Evolutionary conservation across 2,797 vertebrate species (phyloP).

Genomic region (Astyanax mexicanus): DNA sequence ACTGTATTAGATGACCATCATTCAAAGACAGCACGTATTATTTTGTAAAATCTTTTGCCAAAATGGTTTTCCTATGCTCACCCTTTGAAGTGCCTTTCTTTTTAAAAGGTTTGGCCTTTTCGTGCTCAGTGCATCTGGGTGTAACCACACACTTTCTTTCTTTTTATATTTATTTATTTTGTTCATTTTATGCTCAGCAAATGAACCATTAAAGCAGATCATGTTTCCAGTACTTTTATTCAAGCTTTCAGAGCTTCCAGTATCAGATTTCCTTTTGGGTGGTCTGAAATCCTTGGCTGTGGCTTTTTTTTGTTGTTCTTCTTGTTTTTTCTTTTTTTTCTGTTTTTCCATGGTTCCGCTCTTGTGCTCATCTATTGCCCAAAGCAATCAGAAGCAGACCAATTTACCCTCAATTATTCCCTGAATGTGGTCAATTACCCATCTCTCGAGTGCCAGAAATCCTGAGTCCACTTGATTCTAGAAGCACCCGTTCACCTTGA

Average conservation of each 20-base stretch:
- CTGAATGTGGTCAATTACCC: conserved; percentile 12
- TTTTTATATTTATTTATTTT: too few species aligned
- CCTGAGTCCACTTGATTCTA: background rate
- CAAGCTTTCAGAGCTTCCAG: background rate
- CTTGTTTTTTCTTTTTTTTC: background rate
- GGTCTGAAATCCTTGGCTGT: background rate
- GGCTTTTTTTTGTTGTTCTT: background rate
- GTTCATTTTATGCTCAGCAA: background rate
- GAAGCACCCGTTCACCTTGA: conserved; percentile 16
- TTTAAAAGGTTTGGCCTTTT: too few species aligned
- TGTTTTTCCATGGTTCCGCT: background rate
- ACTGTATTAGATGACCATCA: too few species aligned
- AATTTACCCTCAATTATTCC: conserved; percentile 4
- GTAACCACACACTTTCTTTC: too few species aligned
- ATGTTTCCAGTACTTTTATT: background rate
- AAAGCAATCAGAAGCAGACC: conserved; percentile 7
- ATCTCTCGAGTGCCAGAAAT: background rate
- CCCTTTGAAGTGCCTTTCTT: too few species aligned
- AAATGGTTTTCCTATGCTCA: too few species aligned
- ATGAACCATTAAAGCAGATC: background rate
- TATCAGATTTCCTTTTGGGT: background rate
- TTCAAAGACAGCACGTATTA: too few species aligned
- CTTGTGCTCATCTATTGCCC: background rate
- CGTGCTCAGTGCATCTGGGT: too few species aligned
- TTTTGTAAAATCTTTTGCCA: too few species aligned